phyloP scores from a whole-genome alignment of 53 echinoderm and acorn worm genomes.

The Paracentrotus lividus region DNA sequence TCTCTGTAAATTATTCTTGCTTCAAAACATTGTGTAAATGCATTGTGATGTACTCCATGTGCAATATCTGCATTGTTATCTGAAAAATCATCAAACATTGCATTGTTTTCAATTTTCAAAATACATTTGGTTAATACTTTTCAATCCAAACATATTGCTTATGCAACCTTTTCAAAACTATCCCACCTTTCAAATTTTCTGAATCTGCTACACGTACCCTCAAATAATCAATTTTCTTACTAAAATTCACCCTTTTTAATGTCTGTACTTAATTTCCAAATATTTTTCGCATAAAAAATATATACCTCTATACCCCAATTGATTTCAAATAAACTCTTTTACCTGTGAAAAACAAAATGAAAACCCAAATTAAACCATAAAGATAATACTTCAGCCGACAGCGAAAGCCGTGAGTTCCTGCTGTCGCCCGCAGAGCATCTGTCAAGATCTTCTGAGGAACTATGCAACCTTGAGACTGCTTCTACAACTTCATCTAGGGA shows the following conservation, averaged over 20 bases:
- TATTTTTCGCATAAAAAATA: neutral
- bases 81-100: neutral
- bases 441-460: conserved; percentile 92
- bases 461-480: conserved; percentile 72
- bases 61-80: neutral
- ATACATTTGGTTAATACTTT: neutral
- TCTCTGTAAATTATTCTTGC: neutral
- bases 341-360: neutral
- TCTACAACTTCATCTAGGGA: conserved; percentile 68
- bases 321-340: neutral
- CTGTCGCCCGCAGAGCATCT: conserved; percentile 81
- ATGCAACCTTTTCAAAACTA: conserved; percentile 6
- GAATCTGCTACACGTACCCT: too few relatives aligned
- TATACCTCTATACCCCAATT: neutral
- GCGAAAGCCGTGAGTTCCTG: conserved; percentile 91
- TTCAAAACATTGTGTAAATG: neutral
- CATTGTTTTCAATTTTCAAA: neutral
- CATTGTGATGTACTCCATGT: neutral
- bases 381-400: conserved; percentile 88
- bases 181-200: neutral
- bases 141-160: neutral
- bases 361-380: conserved; percentile 53
- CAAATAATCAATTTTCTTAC: too few relatives aligned
- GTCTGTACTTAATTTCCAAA: neutral
- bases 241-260: too few relatives aligned